Percentiles rank a stretch among this genome's conserved stretches.
Conservation (phyloP, 2,113 vertebrate species). For the Solenodon paradoxus region DNA sequence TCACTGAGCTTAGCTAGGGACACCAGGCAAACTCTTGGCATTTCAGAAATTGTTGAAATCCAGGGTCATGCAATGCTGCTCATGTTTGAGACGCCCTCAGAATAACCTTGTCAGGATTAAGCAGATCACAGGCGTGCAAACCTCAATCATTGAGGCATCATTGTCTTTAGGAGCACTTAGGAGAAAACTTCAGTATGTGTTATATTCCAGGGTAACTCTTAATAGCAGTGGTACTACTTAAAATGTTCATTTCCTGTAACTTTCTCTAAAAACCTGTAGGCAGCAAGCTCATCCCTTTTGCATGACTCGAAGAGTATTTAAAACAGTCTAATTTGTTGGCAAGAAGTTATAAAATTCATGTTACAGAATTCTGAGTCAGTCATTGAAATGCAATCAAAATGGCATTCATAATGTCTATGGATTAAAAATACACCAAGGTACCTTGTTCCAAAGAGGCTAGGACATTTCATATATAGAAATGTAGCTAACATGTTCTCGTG, state of each 20-base stretch:
- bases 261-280: conserved; percentile 7
- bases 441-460: background rate
- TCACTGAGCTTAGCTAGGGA: background rate
- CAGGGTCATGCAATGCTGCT: conserved; percentile 22
- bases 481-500: background rate
- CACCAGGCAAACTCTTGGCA: background rate
- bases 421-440: background rate
- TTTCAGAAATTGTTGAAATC: conserved; percentile 49
- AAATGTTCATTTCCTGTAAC: conserved; percentile 6
- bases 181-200: background rate
- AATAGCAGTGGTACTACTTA: background rate
- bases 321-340: background rate
- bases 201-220: background rate
- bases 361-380: background rate
- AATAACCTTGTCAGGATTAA: conserved; percentile 48
- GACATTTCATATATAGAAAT: background rate
- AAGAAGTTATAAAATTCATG: background rate
- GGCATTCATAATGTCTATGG: background rate
- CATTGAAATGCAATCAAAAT: conserved; percentile 15
- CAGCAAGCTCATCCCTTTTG: background rate
- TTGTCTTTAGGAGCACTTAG: conserved; percentile 25
- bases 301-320: background rate
- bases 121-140: conserved; percentile 14
- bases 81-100: background rate
- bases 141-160: background rate